Evolutionary conservation across 2,888 invertebrate species (phyloP).

Genomic region (Cheilosia scutellata): DNA sequence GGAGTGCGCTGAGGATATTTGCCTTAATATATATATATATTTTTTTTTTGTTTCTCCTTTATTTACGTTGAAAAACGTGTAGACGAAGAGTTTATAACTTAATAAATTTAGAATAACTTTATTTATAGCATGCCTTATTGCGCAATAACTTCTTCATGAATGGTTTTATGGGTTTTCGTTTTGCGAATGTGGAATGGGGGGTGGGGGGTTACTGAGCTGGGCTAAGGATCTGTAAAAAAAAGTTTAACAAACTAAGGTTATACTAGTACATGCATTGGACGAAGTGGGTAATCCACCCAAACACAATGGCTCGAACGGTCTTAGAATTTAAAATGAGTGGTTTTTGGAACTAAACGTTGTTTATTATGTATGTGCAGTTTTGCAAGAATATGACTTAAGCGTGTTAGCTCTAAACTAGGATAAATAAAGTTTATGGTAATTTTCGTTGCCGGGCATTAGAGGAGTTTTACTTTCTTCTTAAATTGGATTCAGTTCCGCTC

Average conservation of each 20-base stretch:
- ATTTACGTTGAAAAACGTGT: conserved; percentile 32
- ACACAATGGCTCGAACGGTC: conserved; percentile 14
- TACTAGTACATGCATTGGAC: conserved; percentile 1
- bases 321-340: conserved; percentile 47
- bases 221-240: conserved; percentile 21
- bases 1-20: background rate
- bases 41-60: conserved; percentile 23
- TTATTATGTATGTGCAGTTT: background rate
- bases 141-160: conserved; percentile 71
- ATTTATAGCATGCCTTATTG: conserved; percentile 75
- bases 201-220: background rate
- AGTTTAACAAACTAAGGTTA: conserved; percentile 31
- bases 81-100: conserved; percentile 71
- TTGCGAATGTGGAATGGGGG: conserved; percentile 5
- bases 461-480: conserved; percentile 25
- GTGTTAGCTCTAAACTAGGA: conserved; percentile 16
- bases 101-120: conserved; percentile 75
- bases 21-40: conserved; percentile 3
- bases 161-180: conserved; percentile 66
- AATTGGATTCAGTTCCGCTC: conserved; percentile 32
- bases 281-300: conserved; percentile 17
- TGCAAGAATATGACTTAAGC: background rate
- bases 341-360: conserved; percentile 7
- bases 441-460: conserved; percentile 12
- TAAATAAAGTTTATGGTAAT: conserved; percentile 30